Conservation (phyloP, 2,888 invertebrate genomes). For the Melanophora roralis region DNA sequence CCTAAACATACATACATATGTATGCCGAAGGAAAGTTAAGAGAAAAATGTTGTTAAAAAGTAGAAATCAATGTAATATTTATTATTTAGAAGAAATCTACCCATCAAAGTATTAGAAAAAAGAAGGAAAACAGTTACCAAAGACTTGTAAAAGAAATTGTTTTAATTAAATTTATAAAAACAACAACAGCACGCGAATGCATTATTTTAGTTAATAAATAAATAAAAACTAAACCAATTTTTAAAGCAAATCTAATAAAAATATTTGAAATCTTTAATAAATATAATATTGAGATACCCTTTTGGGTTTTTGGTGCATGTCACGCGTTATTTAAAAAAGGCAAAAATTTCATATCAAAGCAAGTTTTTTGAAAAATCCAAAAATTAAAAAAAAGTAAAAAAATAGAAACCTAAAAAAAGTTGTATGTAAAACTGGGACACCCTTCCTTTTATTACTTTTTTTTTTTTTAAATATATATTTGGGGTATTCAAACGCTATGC, state of each 20-base stretch:
- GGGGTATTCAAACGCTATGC: too few species aligned
- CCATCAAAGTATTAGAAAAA: background rate
- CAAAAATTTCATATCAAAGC: background rate
- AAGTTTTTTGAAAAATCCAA: background rate
- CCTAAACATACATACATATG: too few species aligned
- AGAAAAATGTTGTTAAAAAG: slow-evolving; percentile 1
- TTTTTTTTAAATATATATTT: too few species aligned
- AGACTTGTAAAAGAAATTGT: slow-evolving; percentile 9
- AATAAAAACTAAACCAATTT: background rate
- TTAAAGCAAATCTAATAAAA: background rate
- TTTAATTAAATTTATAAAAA: background rate
- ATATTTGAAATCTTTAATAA: background rate
- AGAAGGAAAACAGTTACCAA: background rate
- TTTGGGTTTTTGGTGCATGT: too few species aligned
- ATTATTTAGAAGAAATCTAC: slow-evolving; percentile 30
- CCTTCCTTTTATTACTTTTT: too few species aligned
- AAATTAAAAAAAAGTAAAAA: too few species aligned
- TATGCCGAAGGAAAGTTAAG: too few species aligned
- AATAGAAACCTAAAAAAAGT: too few species aligned
- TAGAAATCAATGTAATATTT: slow-evolving; percentile 7
- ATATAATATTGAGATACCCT: too few species aligned
- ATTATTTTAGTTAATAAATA: slow-evolving; percentile 18
- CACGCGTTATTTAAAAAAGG: too few species aligned
- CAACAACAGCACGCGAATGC: background rate
- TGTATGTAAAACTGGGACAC: too few species aligned